Percentiles rank a stretch among this genome's conserved stretches.
These are phyloP conservation scores for Tethea ocularis DNA, from an alignment of 2,888 invertebrate species.

Conservation along the genomic window DNA sequence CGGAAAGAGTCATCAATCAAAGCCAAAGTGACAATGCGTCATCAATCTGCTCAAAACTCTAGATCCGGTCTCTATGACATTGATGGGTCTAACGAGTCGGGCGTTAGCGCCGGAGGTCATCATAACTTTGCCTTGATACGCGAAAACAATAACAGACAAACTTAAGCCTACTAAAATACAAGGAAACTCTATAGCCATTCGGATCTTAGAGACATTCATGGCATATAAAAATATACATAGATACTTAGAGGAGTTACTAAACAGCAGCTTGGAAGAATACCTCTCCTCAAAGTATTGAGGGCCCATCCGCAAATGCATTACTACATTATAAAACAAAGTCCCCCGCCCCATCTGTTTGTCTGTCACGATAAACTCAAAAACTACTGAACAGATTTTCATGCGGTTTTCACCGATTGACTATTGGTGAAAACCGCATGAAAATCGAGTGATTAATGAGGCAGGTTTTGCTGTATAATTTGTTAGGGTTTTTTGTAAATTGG, in stretches of 20 bases:
- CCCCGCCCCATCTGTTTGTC: too few relatives aligned
- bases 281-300: neutral
- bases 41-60: constrained; percentile 59
- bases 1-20: constrained; percentile 58
- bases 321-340: too few relatives aligned
- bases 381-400: too few relatives aligned
- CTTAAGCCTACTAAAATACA: neutral
- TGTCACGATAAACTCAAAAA: too few relatives aligned
- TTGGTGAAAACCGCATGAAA: too few relatives aligned
- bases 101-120: constrained; percentile 11
- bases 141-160: constrained; percentile 9
- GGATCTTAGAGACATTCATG: too few relatives aligned
- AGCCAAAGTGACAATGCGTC: constrained; percentile 54
- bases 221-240: too few relatives aligned
- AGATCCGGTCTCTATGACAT: constrained; percentile 35
- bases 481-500: too few relatives aligned
- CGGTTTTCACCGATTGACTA: too few relatives aligned
- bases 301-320: neutral
- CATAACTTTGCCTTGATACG: constrained; percentile 8
- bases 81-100: constrained; percentile 19
- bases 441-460: too few relatives aligned
- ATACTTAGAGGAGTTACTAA: neutral
- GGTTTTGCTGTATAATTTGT: too few relatives aligned
- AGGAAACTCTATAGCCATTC: neutral
- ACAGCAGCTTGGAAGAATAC: neutral